Evolutionary conservation across 2,113 vertebrate genomes (phyloP).

Genomic region (Sapajus apella): DNA sequence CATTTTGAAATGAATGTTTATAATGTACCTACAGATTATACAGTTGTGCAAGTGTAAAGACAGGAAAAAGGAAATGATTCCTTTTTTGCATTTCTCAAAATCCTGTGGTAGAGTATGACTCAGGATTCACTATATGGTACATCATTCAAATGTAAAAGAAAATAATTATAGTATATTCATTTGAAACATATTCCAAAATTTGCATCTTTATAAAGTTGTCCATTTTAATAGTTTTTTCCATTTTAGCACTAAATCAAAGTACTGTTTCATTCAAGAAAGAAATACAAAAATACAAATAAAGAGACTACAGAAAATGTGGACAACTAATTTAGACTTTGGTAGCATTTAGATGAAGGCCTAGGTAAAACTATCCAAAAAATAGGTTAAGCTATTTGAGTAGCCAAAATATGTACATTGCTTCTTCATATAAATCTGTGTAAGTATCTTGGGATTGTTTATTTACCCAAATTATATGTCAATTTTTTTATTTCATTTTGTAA

Average conservation of each 20-base stretch:
- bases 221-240: slow-evolving; percentile 3
- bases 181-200: slow-evolving; percentile 1
- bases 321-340: slow-evolving; percentile 57
- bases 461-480: slow-evolving; percentile 50
- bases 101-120: not conserved
- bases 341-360: slow-evolving; percentile 43
- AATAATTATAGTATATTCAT: not conserved
- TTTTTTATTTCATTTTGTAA: slow-evolving; percentile 35
- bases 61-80: not conserved
- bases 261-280: slow-evolving; percentile 8
- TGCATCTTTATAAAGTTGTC: not conserved
- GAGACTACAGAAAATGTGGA: not conserved
- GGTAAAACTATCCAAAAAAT: slow-evolving; percentile 19
- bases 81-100: not conserved
- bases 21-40: not conserved
- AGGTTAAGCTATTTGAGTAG: slow-evolving; percentile 4
- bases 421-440: slow-evolving; percentile 50
- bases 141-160: not conserved
- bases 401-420: slow-evolving; percentile 35
- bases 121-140: not conserved
- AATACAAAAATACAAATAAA: slow-evolving; percentile 48
- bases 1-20: slow-evolving; percentile 15
- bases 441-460: slow-evolving; percentile 53
- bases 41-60: not conserved
- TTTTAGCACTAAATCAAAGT: not conserved